Evolutionary conservation across 2,888 invertebrate genomes (phyloP), one percentile per base, ranked within the genome.

Genomic region (Athalia cordata): DNA sequence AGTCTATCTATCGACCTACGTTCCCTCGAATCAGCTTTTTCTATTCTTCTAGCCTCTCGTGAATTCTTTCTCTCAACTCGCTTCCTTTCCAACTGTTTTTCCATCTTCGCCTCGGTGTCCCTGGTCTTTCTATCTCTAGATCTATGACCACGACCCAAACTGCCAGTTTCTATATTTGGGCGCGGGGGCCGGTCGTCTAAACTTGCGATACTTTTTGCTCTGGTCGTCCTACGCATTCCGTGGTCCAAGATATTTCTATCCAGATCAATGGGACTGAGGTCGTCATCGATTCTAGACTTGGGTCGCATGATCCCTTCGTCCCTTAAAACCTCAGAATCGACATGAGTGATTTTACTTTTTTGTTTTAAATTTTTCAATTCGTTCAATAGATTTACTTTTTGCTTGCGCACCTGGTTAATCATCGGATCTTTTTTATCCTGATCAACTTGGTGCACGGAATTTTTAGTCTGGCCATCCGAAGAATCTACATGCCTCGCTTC

Each of bases 281-380:
- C 89, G 74, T 90, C 90, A 75, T 90, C 90, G 61, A 89, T 88
- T 9, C 90, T 85, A 0, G 90, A 89, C 66, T 90, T 90, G 0
- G 90, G 90, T 52, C 87, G 83, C 90, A 90, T 90, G 6, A 90
- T 90, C 72, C 90, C 89, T 80, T 90, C 89, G 77, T 90, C 90
- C 3, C 90, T 82, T 15, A 90, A 79, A 0, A 90, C 84, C 77
- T 90, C 90, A 0, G 90, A 90, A 77, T 90, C 90, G 1, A 90
- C 90, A 77, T 90, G 90, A 0, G 88, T 88, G 9, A 90, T 90
- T 79, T 86, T 88, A 59, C 89, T 85, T 62, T 89, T 90, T 0
- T 89, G 88, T 13, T 86, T 88, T 0, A 89, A 78, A 77, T 80
- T 89, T 74, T 87, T 90, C 1, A 90, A 77, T 76, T 90, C 90